Evolutionary conservation across 2,113 vertebrate species (phyloP).

Genomic region (Lamprotornis superbus): DNA sequence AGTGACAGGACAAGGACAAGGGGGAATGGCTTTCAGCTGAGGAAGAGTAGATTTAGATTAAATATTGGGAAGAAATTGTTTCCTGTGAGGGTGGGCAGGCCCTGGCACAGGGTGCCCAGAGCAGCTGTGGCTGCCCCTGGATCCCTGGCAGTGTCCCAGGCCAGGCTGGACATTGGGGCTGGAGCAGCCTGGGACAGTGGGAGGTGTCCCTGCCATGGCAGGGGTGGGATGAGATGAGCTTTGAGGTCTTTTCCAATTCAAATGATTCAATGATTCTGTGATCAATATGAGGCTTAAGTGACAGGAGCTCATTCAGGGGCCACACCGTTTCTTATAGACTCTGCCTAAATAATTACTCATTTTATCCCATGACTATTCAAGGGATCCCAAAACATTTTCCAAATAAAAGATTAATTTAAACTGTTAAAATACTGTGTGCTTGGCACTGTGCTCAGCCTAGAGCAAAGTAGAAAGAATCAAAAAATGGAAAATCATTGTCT

Average conservation of each 20-base stretch:
- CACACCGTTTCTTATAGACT: neutral
- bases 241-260: neutral
- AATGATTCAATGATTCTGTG: neutral
- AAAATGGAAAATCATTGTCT: neutral
- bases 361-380: neutral
- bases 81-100: fast-evolving
- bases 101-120: neutral
- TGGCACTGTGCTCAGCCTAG: fast-evolving
- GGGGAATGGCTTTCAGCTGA: neutral
- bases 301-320: neutral
- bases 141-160: neutral
- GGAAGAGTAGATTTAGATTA: neutral
- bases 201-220: neutral
- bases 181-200: fast-evolving
- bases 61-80: neutral
- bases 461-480: neutral
- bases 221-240: fast-evolving
- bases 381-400: neutral
- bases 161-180: fast-evolving
- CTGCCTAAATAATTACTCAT: neutral
- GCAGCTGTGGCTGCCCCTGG: neutral
- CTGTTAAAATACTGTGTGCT: fast-evolving
- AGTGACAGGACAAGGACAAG: neutral
- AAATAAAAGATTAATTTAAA: neutral
- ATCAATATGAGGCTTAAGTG: neutral